phyloP scores from a whole-genome alignment of 2,888 invertebrate genomes.

The Xestobium rufovillosum region DNA sequence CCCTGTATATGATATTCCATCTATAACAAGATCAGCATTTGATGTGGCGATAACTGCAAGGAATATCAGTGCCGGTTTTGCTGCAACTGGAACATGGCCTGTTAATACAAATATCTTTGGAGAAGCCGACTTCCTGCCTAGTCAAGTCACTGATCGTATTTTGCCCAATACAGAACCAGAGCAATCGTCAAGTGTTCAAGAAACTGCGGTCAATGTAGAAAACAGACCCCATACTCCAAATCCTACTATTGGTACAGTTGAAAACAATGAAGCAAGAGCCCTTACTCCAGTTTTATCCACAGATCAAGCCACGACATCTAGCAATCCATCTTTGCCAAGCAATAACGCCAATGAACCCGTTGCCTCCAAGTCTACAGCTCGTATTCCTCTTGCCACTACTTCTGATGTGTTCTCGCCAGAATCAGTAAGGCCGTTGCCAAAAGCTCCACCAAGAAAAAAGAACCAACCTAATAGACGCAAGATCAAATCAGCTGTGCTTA shows the following conservation, averaged over 20 bases:
- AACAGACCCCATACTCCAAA: background rate
- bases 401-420: conserved; percentile 17
- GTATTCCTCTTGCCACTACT: conserved; percentile 15
- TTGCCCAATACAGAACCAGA: conserved; percentile 4
- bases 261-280: conserved; percentile 6
- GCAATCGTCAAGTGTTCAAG: conserved; percentile 4
- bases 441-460: conserved; percentile 26
- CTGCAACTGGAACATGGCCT: conserved; percentile 11
- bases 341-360: conserved; percentile 7
- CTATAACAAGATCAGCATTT: conserved; percentile 11
- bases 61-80: conserved; percentile 11
- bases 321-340: conserved; percentile 5
- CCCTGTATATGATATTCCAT: no score
- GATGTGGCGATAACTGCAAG: conserved; percentile 8
- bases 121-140: conserved; percentile 8
- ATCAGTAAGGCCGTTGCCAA: conserved; percentile 21
- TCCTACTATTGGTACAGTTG: conserved; percentile 6
- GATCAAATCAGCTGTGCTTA: conserved; percentile 28
- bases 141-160: conserved; percentile 9
- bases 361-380: conserved; percentile 16
- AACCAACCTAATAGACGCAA: conserved; percentile 27
- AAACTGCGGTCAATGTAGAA: conserved; percentile 4
- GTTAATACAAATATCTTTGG: conserved; percentile 12
- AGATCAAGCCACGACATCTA: conserved; percentile 6
- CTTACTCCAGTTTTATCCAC: background rate